A percentile compares a stretch with the other conserved stretches of the same genome.
phyloP scores from a whole-genome alignment of 2,113 vertebrate species.

The Azemiops feae region DNA sequence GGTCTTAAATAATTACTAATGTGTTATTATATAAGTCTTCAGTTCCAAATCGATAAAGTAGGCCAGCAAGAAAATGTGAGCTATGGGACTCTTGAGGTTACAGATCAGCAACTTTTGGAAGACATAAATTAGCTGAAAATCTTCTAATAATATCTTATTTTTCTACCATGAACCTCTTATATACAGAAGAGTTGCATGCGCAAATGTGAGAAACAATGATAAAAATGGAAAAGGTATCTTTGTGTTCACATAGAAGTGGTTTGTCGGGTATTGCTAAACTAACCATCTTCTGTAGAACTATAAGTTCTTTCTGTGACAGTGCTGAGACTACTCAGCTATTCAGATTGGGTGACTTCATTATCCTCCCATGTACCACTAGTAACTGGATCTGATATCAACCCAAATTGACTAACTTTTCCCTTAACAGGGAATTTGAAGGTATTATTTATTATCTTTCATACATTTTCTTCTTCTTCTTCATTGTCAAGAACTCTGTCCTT shows the following conservation, averaged over 20 bases:
- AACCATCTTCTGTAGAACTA: background rate
- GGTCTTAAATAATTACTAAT: background rate
- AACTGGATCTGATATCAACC: background rate
- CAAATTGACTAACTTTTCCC: background rate
- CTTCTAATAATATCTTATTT: background rate
- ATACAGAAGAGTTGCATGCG: background rate
- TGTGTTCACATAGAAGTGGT: background rate
- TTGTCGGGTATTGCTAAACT: background rate
- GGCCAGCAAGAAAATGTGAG: background rate
- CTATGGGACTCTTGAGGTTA: background rate
- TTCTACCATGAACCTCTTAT: background rate
- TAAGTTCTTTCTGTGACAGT: background rate
- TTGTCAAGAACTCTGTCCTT: background rate
- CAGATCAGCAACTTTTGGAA: background rate
- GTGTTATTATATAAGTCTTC: background rate
- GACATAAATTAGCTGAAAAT: background rate
- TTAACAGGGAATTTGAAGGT: background rate
- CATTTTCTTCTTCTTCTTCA: background rate
- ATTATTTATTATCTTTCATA: background rate
- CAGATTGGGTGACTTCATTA: background rate
- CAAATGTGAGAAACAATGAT: background rate
- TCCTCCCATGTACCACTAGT: background rate
- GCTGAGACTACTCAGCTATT: background rate
- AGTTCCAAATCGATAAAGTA: background rate
- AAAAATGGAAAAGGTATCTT: background rate